Conservation (phyloP, 2,888 invertebrate species). For the Dioctria linearis region DNA sequence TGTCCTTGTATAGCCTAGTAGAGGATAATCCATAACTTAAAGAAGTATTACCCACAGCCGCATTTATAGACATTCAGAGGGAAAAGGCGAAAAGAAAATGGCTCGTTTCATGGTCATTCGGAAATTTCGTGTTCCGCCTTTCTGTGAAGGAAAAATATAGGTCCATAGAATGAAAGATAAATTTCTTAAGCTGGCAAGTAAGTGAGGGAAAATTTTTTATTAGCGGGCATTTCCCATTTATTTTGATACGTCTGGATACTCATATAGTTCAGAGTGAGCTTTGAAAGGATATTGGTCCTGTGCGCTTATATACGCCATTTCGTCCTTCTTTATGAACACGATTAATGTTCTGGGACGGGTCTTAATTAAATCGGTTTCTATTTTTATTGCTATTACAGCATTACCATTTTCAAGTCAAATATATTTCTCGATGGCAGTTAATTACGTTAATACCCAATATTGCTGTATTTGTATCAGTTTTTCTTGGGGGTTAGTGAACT, state of each 20-base stretch:
- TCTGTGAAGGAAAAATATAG: conserved; percentile 19
- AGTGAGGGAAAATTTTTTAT: conserved; percentile 37
- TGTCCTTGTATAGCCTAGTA: conserved; percentile 26
- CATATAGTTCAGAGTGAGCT: no score
- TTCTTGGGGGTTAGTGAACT: no score
- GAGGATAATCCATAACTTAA: conserved; percentile 45
- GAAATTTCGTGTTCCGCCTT: conserved; percentile 22
- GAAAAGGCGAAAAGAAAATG: conserved; percentile 3
- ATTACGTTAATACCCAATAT: conserved; percentile 20
- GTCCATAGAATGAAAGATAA: conserved; percentile 32
- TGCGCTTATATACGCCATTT: no score
- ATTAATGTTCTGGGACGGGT: no score
- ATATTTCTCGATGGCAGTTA: not conserved
- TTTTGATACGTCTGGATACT: no score
- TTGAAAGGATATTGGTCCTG: no score
- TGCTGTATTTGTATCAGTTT: no score
- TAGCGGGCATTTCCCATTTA: conserved; percentile 44
- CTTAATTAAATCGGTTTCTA: conserved; percentile 37
- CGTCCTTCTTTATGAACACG: no score
- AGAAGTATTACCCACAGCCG: conserved; percentile 34
- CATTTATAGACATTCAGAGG: conserved; percentile 1
- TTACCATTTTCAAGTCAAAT: not conserved
- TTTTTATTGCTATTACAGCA: conserved; percentile 18
- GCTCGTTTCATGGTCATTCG: not conserved
- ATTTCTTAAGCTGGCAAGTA: conserved; percentile 49